Evolutionary conservation across 2,113 vertebrate genomes (phyloP), one percentile per base, ranked within the genome.

Genomic region (Artemisiospiza belli): DNA sequence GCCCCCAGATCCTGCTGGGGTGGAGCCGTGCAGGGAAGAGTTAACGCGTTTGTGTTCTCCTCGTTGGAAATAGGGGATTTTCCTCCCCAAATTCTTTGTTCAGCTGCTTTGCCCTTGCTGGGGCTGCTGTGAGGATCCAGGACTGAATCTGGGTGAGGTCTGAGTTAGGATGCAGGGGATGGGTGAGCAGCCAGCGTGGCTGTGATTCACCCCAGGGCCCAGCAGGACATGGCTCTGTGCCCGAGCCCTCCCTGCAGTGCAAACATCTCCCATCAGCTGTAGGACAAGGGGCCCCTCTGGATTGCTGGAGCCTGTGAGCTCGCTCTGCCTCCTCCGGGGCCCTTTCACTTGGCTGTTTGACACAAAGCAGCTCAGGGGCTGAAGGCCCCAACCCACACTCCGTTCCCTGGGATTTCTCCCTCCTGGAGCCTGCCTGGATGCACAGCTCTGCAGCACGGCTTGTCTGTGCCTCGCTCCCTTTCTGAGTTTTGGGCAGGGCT

Each of bases 61-160:
- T 87, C 88, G 55, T 86, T 75, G 91, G 90, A 89, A 92, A 92
- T 9, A 84, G 92, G 90, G 2, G 15, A 43, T 54, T 96, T 97
- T 94, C 82, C 84, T 91, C 85, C 76, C 94, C 85, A 58, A 69
- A 73, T 87, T 62, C 75, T 54, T 18, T 51, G 23, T 89, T 90
- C n/a, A 12, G 69, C 68, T 88, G 61, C 79, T 94, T 94, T 95
- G 90, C 59, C 64, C 90, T 89, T 80, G 49, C 95, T 93, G 72
- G 66, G 92, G 58, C 33, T 76, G 89, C 54, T 68, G 7, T 12
- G 90, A 58, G 59, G 87, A 67, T 83, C 35, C 91, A 41, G 49
- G 44, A 6, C 0, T 12, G 59, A 19, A 0, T 28, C 46, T 61
- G 75, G 54, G 15, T 67, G 82, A 15, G 59, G 5, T 20, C 41